A percentile compares a stretch with the other conserved stretches of the same genome.
Evolutionary conservation across 2,888 invertebrate species (phyloP).

Genomic region (Leptopilina syphax): DNA sequence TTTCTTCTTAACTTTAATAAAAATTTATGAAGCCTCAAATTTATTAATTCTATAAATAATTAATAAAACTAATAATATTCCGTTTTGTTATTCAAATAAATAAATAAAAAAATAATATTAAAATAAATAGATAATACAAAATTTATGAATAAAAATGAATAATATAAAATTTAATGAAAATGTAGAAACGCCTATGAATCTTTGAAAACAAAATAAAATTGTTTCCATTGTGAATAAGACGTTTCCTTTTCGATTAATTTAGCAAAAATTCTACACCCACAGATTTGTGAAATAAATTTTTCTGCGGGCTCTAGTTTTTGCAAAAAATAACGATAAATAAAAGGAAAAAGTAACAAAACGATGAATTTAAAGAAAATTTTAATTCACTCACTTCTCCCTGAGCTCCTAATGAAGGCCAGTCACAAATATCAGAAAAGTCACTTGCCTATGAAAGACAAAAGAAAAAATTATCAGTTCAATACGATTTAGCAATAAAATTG

Average conservation of each 20-base stretch:
- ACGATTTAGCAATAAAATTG: no score
- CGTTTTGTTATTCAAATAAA: no score
- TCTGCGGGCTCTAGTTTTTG: conserved; percentile 71
- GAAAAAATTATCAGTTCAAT: not conserved
- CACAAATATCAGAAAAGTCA: conserved; percentile 91
- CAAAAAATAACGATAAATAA: conserved; percentile 44
- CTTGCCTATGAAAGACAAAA: conserved; percentile 83
- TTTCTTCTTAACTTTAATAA: no score
- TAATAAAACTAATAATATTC: no score
- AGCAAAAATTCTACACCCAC: conserved; percentile 72
- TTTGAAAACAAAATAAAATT: not conserved
- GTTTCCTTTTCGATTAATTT: conserved; percentile 55
- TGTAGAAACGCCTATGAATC: conserved; percentile 7
- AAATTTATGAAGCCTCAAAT: no score
- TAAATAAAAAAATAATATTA: not conserved
- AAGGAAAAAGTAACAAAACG: not conserved
- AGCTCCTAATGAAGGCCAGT: conserved; percentile 93
- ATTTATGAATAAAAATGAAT: not conserved
- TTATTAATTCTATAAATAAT: no score
- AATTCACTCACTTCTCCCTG: conserved; percentile 78
- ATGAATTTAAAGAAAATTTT: not conserved
- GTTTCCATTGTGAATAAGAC: not conserved
- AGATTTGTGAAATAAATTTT: conserved; percentile 50
- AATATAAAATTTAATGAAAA: not conserved
- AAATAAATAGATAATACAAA: not conserved